phyloP scores from a whole-genome alignment of 2,888 invertebrate species.

The Eilema caniola region DNA sequence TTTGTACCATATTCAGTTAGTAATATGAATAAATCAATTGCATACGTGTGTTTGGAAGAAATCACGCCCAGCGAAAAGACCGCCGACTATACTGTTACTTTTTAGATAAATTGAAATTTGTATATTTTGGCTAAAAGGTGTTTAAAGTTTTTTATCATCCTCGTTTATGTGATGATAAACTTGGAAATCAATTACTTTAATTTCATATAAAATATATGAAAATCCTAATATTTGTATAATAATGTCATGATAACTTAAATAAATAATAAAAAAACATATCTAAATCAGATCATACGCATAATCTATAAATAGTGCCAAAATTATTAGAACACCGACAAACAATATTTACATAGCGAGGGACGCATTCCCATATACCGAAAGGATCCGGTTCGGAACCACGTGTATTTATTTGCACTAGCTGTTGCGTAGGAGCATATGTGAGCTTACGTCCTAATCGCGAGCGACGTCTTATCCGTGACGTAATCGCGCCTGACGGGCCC shows the following conservation, averaged over 20 bases:
- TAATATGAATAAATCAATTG: no score
- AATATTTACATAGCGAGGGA: constrained; percentile 39
- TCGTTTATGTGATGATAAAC: neutral
- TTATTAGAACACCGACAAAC: constrained; percentile 21
- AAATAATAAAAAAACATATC: neutral
- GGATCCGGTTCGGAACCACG: constrained; percentile 78
- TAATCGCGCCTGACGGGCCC: constrained; percentile 72
- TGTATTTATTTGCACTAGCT: constrained; percentile 82
- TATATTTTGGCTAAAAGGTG: no score
- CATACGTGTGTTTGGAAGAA: no score
- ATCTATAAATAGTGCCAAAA: constrained; percentile 13
- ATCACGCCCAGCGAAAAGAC: no score
- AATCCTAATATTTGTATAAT: neutral
- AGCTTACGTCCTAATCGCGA: constrained; percentile 73
- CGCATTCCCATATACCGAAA: constrained; percentile 76
- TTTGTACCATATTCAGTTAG: neutral
- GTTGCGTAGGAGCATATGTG: constrained; percentile 79
- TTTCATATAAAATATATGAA: neutral
- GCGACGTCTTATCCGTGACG: constrained; percentile 80
- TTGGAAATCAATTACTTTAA: neutral
- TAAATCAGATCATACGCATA: neutral
- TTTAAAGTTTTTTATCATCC: neutral
- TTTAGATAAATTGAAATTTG: no score
- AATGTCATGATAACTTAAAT: neutral
- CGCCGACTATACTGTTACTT: no score